These are phyloP conservation scores for Nematolebias whitei DNA, from an alignment of 2,113 vertebrate species.

Conservation along the genomic window DNA sequence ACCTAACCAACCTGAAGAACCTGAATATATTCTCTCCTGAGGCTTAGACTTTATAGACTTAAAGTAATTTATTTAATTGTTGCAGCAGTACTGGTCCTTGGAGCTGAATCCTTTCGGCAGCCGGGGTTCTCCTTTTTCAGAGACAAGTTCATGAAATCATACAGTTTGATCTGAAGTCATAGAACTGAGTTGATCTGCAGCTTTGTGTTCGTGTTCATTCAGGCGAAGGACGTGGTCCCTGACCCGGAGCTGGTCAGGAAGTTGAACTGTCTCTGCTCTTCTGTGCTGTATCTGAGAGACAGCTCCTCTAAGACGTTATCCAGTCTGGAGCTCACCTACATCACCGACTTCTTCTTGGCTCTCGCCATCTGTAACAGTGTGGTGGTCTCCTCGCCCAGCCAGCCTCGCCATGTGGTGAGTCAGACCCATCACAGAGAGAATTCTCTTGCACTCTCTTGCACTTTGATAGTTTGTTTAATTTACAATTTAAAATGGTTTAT, in stretches of 20 bases:
- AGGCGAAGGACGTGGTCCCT: conserved; percentile 91
- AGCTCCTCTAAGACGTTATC: conserved; percentile 6
- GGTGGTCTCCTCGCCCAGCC: conserved; percentile 87
- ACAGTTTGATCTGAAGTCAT: background rate
- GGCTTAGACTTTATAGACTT: no score
- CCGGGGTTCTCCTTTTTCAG: no score
- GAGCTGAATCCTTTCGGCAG: no score
- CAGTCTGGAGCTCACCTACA: conserved; percentile 77
- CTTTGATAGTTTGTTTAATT: background rate
- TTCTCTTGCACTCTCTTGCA: no score
- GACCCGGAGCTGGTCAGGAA: conserved; percentile 85
- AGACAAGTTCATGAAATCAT: background rate
- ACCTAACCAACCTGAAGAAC: no score
- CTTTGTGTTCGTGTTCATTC: conserved; percentile 43
- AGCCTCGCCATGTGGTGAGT: conserved; percentile 82
- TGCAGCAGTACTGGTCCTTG: no score
- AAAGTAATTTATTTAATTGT: no score
- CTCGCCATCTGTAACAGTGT: conserved; percentile 93
- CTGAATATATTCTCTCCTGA: no score
- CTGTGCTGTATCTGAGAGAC: conserved; percentile 16
- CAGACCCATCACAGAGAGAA: no score
- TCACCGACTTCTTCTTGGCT: conserved; percentile 92
- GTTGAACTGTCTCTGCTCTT: conserved; percentile 77
- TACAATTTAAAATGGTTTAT: background rate
- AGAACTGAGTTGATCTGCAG: background rate